phyloP scores from a whole-genome alignment of 2,113 vertebrate genomes.

The Corapipo altera region DNA sequence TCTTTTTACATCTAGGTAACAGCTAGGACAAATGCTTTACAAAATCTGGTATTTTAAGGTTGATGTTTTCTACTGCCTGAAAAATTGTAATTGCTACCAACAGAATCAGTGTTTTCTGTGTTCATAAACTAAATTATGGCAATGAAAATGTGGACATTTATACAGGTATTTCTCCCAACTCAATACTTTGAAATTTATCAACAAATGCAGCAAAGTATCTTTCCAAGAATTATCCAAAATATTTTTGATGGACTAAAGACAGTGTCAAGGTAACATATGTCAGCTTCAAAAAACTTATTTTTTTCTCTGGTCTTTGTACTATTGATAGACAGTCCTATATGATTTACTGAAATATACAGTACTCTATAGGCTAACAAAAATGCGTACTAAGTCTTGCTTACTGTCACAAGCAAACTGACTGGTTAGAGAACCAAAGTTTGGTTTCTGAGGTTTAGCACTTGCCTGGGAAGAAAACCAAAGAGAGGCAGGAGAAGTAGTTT shows the following conservation, averaged over 20 bases:
- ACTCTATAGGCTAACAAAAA: background rate
- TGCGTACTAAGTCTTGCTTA: background rate
- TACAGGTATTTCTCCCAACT: background rate
- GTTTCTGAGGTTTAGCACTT: background rate
- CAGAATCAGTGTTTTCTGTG: background rate
- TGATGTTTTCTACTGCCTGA: background rate
- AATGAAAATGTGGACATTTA: background rate
- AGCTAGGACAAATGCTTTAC: background rate
- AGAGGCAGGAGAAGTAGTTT: background rate
- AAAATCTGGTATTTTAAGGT: background rate
- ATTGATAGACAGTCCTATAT: background rate
- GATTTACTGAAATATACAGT: background rate
- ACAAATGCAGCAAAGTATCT: background rate
- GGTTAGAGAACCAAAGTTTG: background rate
- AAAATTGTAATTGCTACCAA: background rate
- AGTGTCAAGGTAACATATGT: background rate
- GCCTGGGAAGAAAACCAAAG: constrained; percentile 1
- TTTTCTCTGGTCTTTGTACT: background rate
- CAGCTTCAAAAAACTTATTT: background rate
- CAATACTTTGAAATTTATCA: background rate
- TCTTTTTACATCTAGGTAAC: background rate
- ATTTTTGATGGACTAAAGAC: background rate
- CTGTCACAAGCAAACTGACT: background rate
- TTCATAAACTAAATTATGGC: background rate
- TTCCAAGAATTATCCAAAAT: background rate